phyloP scores from a whole-genome alignment of 2,113 vertebrate species.

The Dromiciops gliroides region DNA sequence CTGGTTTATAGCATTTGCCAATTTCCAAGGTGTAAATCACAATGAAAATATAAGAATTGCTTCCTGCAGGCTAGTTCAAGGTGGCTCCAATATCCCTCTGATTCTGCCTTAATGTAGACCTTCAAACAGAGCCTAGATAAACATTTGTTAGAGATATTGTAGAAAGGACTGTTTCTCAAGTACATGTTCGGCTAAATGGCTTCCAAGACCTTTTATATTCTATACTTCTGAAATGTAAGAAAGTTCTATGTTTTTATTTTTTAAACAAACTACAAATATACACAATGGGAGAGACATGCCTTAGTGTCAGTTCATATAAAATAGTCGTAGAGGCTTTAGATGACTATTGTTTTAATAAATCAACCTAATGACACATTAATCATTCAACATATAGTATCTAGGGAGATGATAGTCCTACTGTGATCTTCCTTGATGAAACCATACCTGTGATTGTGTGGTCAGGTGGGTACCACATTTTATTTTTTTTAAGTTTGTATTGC shows the following conservation, averaged over 20 bases:
- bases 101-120: neutral
- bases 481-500: too few relatives aligned
- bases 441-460: neutral
- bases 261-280: neutral
- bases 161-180: neutral
- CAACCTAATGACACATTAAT: neutral
- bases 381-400: neutral
- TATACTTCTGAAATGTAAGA: neutral
- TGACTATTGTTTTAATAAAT: neutral
- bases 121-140: neutral
- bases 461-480: neutral
- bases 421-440: neutral
- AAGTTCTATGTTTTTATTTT: neutral
- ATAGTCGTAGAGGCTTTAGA: neutral
- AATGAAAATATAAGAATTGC: neutral
- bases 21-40: neutral
- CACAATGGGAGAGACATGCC: neutral
- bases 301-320: neutral
- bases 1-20: neutral
- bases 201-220: neutral
- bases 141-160: neutral
- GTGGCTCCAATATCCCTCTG: neutral
- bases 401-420: neutral
- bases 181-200: neutral
- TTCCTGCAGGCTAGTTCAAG: neutral